Evolutionary conservation across 2,888 invertebrate genomes (phyloP).

Genomic region (Drosophila anceps): DNA sequence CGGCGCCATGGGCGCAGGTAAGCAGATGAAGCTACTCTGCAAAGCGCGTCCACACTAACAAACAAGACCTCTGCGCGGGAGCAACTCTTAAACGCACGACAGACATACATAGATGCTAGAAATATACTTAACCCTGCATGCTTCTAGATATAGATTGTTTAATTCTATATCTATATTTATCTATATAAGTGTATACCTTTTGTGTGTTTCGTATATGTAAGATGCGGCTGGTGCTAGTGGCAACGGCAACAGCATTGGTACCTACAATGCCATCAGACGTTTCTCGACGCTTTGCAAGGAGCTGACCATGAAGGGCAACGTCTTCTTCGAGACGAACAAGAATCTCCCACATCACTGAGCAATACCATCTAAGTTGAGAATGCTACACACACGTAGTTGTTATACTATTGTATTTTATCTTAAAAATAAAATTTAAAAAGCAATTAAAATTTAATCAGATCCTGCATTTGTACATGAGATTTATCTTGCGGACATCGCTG

Average conservation of each 20-base stretch:
- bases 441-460: slow-evolving; percentile 7
- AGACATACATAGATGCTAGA: slow-evolving; percentile 12
- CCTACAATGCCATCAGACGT: slow-evolving; percentile 83
- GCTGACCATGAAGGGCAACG: slow-evolving; percentile 83
- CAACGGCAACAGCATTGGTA: slow-evolving; percentile 50
- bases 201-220: slow-evolving; percentile 37
- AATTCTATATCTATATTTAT: slow-evolving; percentile 22
- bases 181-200: slow-evolving; percentile 23
- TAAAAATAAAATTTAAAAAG: slow-evolving; percentile 22
- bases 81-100: slow-evolving; percentile 10
- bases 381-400: slow-evolving; percentile 24
- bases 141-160: slow-evolving; percentile 11
- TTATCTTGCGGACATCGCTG: slow-evolving; percentile 81
- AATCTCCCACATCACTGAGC: slow-evolving; percentile 80
- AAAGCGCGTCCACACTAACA: slow-evolving; percentile 78
- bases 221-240: slow-evolving; percentile 39
- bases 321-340: slow-evolving; percentile 84
- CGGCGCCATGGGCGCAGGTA: slow-evolving; percentile 55
- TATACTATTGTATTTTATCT: slow-evolving; percentile 47
- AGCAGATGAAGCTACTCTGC: slow-evolving; percentile 45
- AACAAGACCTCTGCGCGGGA: slow-evolving; percentile 44
- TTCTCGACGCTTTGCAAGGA: slow-evolving; percentile 85
- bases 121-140: slow-evolving; percentile 49
- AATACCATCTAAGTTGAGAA: background rate
- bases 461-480: slow-evolving; percentile 82